Conservation (phyloP, 2,888 invertebrate genomes). For the Sussaba pulchella region DNA sequence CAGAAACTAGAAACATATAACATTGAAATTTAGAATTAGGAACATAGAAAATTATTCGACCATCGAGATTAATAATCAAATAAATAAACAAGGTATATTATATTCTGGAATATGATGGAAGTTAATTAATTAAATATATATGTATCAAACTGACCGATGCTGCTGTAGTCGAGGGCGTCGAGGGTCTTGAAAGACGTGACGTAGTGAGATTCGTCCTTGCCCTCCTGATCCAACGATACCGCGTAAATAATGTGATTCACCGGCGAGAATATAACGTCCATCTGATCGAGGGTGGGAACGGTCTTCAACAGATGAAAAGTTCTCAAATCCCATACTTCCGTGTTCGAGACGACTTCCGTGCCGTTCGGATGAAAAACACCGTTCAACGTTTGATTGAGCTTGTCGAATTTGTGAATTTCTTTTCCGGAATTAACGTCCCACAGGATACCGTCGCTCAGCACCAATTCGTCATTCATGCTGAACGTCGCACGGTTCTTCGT, state of each 20-base stretch:
- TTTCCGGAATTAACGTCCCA: conserved; percentile 96
- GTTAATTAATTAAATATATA: not conserved
- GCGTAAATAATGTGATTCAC: conserved; percentile 95
- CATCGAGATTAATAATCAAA: too few species aligned
- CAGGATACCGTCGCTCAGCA: conserved; percentile 96
- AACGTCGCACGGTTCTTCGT: conserved; percentile 97
- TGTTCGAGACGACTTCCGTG: conserved; percentile 97
- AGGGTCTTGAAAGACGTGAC: conserved; percentile 98
- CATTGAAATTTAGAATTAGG: too few species aligned
- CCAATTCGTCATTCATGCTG: conserved; percentile 96
- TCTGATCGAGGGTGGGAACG: conserved; percentile 96
- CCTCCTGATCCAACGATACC: conserved; percentile 90
- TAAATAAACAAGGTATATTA: too few species aligned
- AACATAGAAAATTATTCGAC: too few species aligned
- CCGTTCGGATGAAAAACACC: conserved; percentile 99
- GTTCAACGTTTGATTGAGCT: conserved; percentile 96
- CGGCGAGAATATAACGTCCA: conserved; percentile 95
- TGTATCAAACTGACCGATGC: conserved; percentile 92
- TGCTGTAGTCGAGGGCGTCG: conserved; percentile 97
- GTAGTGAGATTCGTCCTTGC: conserved; percentile 90
- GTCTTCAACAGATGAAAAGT: conserved; percentile 97
- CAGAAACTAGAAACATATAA: too few species aligned
- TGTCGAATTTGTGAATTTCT: conserved; percentile 98
- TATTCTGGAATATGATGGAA: too few species aligned
- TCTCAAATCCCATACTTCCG: conserved; percentile 99